phyloP scores from a whole-genome alignment of 2,113 vertebrate genomes.

The Sphaerodactylus townsendi region DNA sequence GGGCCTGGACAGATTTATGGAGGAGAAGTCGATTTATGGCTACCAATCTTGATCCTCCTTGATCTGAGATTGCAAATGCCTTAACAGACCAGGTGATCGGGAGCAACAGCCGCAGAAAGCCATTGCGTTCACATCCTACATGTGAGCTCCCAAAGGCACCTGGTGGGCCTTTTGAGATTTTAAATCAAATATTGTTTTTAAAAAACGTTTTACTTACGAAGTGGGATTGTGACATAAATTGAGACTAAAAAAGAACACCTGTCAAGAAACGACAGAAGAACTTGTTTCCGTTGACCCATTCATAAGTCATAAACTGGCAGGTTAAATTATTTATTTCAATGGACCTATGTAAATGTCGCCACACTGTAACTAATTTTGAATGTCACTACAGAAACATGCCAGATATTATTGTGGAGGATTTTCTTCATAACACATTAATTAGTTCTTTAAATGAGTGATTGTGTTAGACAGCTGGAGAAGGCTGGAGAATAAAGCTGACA shows the following conservation, averaged over 20 bases:
- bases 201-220: conserved; percentile 11
- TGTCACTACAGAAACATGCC: conserved; percentile 42
- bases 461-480: conserved; percentile 16
- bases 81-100: too few relatives aligned
- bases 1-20: too few relatives aligned
- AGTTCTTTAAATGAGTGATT: conserved; percentile 55
- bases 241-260: conserved; percentile 50
- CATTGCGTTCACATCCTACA: too few relatives aligned
- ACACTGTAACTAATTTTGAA: conserved; percentile 60
- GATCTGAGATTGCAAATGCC: too few relatives aligned
- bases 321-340: conserved; percentile 48
- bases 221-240: conserved; percentile 41
- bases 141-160: too few relatives aligned
- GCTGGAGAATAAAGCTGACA: conserved; percentile 53
- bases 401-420: conserved; percentile 47
- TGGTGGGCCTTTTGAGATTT: conserved; percentile 59
- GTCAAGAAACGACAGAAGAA: conserved; percentile 25
- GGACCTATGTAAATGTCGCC: conserved; percentile 39
- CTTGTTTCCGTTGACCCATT: conserved; percentile 27
- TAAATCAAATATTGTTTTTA: conserved; percentile 57
- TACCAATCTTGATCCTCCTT: too few relatives aligned
- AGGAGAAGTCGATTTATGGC: too few relatives aligned
- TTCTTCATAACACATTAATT: conserved; percentile 55
- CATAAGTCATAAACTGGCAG: conserved; percentile 35
- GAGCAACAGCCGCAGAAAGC: too few relatives aligned